Percentiles rank a stretch among this genome's conserved stretches.
These are phyloP conservation scores for Leptocoma aspasia DNA, from an alignment of 2,113 vertebrate species.

Conservation along the genomic window DNA sequence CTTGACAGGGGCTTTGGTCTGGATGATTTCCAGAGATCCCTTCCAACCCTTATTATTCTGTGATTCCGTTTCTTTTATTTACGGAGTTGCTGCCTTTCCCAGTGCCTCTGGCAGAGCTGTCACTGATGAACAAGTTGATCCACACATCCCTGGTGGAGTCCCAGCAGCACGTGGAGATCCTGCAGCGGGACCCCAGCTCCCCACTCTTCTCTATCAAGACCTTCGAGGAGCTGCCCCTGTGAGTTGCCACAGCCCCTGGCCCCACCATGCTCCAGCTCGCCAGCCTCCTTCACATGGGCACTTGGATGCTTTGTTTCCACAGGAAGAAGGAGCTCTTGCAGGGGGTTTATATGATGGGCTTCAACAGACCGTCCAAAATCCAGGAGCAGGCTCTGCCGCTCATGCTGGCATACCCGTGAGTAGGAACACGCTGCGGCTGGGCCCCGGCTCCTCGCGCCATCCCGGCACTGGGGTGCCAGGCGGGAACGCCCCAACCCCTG, in stretches of 20 bases:
- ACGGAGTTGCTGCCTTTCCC: not conserved
- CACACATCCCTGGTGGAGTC: slow-evolving; percentile 73
- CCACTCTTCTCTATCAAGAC: slow-evolving; percentile 73
- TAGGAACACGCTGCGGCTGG: fast-evolving
- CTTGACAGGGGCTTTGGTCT: not conserved
- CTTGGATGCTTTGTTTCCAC: not conserved
- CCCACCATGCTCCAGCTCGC: fast-evolving
- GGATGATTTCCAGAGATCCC: not conserved
- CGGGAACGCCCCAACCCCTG: fast-evolving
- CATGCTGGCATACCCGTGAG: slow-evolving; percentile 79
- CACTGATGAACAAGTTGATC: slow-evolving; percentile 78
- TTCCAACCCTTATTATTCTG: not conserved
- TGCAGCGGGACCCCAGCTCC: slow-evolving; percentile 74
- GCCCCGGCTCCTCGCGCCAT: fast-evolving
- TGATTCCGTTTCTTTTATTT: not conserved
- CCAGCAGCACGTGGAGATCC: slow-evolving; percentile 69
- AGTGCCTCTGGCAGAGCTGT: slow-evolving; percentile 62
- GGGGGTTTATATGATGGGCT: slow-evolving; percentile 75
- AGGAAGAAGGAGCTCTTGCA: slow-evolving; percentile 71
- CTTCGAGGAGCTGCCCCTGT: slow-evolving; percentile 76
- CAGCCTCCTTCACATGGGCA: fast-evolving
- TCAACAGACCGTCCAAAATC: slow-evolving; percentile 79
- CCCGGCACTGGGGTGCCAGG: not conserved
- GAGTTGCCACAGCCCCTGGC: not conserved
- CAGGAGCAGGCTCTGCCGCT: slow-evolving; percentile 76